Evolutionary conservation across 2,888 invertebrate genomes (phyloP), one percentile per base, ranked within the genome.

Genomic region (Lithophane semibrunnea): DNA sequence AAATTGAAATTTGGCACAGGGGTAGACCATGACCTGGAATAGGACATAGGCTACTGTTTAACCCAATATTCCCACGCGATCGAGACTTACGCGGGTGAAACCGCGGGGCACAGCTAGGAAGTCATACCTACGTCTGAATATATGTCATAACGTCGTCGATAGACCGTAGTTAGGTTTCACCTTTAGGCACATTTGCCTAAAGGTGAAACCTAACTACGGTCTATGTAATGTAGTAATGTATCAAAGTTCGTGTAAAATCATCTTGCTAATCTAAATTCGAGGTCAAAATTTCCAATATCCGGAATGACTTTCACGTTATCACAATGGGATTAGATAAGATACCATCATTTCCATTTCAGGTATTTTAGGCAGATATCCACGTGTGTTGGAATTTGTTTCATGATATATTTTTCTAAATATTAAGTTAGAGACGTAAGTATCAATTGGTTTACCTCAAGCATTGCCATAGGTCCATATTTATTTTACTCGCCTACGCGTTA

Each of bases 401-500:
- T 47, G n/a, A 44, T 1, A 21, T 9, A 24, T 60, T 75, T 66
- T 24, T 47, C n/a, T 52, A 21, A 37, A 47, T 52, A 21, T 56
- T 49, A 56, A 24, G 3, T 49, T 64, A 21, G 4, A 18, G 8
- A 8, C 16, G 13, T 49, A 58, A 52, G 21, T 52, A 52, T 60
- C 58, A 65, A 60, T 70, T 44, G 13, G n/a, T 69, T 70, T 66
- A 75, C 73, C 12, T 60, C 72, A 69, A 72, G 37, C 67, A 75
- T 78, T 79, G 65, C 78, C 71, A 73, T 24, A 77, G 68, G 37
- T 52, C 73, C 70, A 75, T 76, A 77, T 67, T 66, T 64, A 78
- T 67, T 66, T 63, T 73, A 60, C 18, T 71, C 75, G 66, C 86
- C 86, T 71, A 87, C 88, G 77, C 72, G 3, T 21, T 70, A 54